phyloP scores from a whole-genome alignment of 2,888 invertebrate genomes.

The Hypomecis atomaria region DNA sequence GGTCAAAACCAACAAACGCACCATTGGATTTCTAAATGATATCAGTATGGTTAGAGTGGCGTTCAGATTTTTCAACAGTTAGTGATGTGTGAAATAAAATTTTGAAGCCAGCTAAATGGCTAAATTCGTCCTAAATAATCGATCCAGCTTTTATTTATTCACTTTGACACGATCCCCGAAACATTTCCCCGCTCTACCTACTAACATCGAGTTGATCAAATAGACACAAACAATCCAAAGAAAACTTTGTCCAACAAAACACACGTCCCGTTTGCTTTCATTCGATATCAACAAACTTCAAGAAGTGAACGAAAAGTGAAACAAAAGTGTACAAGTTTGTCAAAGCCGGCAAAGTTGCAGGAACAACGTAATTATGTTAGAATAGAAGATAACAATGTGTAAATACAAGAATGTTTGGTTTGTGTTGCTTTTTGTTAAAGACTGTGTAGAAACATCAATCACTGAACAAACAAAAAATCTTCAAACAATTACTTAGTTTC shows the following conservation, averaged over 20 bases:
- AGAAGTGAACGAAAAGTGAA: conserved; percentile 24
- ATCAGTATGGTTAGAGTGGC: no score
- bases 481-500: no score
- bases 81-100: no score
- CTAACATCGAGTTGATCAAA: conserved; percentile 19
- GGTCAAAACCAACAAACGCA: no score
- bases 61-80: no score
- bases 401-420: conserved; percentile 12
- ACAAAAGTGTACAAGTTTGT: conserved; percentile 23
- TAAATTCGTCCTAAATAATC: neutral
- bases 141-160: conserved; percentile 4
- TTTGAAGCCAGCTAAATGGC: no score
- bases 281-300: conserved; percentile 28
- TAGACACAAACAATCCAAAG: conserved; percentile 22
- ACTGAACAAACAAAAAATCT: no score
- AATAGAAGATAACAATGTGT: conserved; percentile 20
- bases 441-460: no score
- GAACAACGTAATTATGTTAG: conserved; percentile 27
- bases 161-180: conserved; percentile 3
- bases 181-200: neutral
- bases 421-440: conserved; percentile 1
- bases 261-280: conserved; percentile 20
- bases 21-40: no score
- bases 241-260: conserved; percentile 26
- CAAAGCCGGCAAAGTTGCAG: conserved; percentile 17